Percentiles rank a stretch among this genome's conserved stretches.
Conservation (phyloP, 2,113 vertebrate species). For the Brachypteracias leptosomus region DNA sequence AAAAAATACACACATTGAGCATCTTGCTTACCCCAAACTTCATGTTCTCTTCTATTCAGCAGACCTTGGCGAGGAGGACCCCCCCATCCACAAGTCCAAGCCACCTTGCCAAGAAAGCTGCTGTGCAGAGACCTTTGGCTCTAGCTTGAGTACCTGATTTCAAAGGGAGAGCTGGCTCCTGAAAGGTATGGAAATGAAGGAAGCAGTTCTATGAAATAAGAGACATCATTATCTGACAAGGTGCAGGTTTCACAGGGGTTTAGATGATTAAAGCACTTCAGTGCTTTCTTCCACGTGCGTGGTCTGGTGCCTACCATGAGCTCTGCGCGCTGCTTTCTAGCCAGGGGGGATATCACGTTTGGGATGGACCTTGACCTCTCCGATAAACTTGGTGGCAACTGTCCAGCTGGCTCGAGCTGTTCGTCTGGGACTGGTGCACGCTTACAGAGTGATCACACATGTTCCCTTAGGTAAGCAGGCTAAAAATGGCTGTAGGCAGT, state of each 20-base stretch:
- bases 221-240: background rate
- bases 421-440: background rate
- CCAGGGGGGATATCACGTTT: background rate
- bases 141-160: background rate
- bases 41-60: rapidly evolving
- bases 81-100: rapidly evolving
- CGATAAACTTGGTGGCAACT: background rate
- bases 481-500: background rate
- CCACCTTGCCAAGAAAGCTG: background rate
- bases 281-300: rapidly evolving
- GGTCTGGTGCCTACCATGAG: background rate
- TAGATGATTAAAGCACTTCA: background rate
- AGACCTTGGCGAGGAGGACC: background rate
- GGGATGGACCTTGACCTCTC: background rate
- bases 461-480: background rate
- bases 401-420: background rate
- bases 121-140: background rate
- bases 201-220: background rate
- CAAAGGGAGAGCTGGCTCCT: background rate
- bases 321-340: background rate
- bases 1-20: background rate
- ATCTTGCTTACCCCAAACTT: background rate
- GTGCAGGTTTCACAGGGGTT: background rate
- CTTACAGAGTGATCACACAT: background rate
- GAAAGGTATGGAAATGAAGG: background rate